phyloP scores from a whole-genome alignment of 2,797 vertebrate species.

The Delichon dasypus region DNA sequence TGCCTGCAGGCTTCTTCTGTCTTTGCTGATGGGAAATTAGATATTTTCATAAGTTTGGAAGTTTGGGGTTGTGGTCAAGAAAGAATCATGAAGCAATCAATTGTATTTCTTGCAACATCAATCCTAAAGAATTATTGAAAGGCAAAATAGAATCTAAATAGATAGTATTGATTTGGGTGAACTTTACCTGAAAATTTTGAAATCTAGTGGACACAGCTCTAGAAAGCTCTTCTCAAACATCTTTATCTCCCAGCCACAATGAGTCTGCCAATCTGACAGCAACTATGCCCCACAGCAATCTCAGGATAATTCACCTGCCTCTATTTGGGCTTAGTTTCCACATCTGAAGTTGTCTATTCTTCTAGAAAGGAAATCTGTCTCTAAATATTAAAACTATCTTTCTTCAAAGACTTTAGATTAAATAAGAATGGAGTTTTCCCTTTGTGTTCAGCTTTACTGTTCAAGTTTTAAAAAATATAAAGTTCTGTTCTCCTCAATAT shows the following conservation, averaged over 20 bases:
- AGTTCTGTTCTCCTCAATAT: background rate
- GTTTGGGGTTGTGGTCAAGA: background rate
- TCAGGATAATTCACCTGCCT: background rate
- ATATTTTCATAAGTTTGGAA: background rate
- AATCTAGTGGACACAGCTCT: background rate
- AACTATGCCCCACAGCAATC: background rate
- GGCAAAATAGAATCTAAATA: background rate
- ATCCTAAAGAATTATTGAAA: background rate
- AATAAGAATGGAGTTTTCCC: background rate
- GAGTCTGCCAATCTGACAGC: background rate
- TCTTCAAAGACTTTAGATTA: background rate
- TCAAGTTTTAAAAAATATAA: background rate
- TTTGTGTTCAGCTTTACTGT: background rate
- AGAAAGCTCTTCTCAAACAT: background rate
- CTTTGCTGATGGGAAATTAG: background rate
- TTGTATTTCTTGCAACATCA: background rate
- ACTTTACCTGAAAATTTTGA: background rate
- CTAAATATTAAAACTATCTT: background rate
- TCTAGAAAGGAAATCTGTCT: background rate
- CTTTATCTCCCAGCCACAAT: background rate
- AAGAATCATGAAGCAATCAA: background rate
- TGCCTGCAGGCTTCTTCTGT: background rate
- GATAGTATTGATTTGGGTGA: background rate
- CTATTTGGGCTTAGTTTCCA: background rate
- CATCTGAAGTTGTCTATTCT: background rate